A percentile compares a stretch with the other conserved stretches of the same genome.
These are phyloP conservation scores for Thalpophila matura DNA, from an alignment of 2,888 invertebrate species.

Conservation along the genomic window DNA sequence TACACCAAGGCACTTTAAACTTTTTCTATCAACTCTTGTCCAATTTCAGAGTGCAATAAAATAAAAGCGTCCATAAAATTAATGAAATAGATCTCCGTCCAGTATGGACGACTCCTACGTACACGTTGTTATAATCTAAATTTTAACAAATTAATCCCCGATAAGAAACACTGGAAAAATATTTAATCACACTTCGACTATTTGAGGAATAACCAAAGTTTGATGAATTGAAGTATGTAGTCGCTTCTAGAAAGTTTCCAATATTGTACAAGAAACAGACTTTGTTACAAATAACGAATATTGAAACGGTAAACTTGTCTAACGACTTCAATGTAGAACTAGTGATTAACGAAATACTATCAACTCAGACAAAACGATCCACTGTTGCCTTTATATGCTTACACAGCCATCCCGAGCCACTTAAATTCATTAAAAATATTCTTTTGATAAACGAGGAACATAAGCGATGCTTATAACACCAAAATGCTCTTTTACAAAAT, in stretches of 20 bases:
- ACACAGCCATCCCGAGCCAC: neutral
- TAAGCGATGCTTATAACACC: neutral
- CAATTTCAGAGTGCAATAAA: slow-evolving; percentile 10
- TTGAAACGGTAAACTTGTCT: neutral
- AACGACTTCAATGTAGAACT: too few relatives aligned
- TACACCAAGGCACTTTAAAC: slow-evolving; percentile 5
- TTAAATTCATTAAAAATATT: neutral
- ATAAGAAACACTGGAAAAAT: too few relatives aligned
- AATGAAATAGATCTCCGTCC: slow-evolving; percentile 10
- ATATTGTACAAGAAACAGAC: neutral
- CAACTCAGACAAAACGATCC: neutral
- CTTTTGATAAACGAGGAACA: neutral
- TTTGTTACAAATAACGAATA: neutral
- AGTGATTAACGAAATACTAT: too few relatives aligned
- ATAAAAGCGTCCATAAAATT: slow-evolving; percentile 18
- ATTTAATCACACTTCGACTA: too few relatives aligned
- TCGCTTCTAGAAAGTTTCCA: neutral
- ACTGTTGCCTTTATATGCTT: too few relatives aligned
- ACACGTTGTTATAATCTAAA: neutral
- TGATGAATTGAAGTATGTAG: slow-evolving; percentile 5
- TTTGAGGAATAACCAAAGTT: too few relatives aligned
- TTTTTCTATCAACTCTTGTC: slow-evolving; percentile 2
- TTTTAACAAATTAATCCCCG: too few relatives aligned
- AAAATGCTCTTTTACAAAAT: slow-evolving; percentile 8
- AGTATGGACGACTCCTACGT: neutral